Evolutionary conservation across 2,888 invertebrate genomes (phyloP), one percentile per base, ranked within the genome.

Genomic region (Coenonympha arcania): DNA sequence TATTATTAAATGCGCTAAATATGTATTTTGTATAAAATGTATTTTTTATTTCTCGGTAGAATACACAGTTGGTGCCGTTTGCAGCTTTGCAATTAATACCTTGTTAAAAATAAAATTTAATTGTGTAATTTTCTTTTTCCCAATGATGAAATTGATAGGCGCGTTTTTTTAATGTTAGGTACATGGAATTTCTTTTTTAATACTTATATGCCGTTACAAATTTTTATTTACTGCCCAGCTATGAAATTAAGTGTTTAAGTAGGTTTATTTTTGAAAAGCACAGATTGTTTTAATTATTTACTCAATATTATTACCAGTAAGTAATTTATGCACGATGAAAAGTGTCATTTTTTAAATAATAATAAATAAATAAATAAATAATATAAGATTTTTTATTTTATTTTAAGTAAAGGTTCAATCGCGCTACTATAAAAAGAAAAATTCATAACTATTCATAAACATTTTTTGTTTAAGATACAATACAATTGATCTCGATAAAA

Each of bases 31-130:
- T 22, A 24, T 22, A 8, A 8, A 39, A 18, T 4, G 9, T 6
- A 41, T 44, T 31, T 31, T 31, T 31, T 47, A 15, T n/a, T 6
- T 20, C 18, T n/a, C 18, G 4, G 31, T 42, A 31, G 8, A 42
- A 6, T 37, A 37, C 13, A 37, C 22, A 37, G 20, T 39, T 22
- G 39, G 20, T 3, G 18, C 5, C 9, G 4, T 15, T 22, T 31
- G 43, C 43, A 33, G 22, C 43, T 43, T 43, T 43, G 6, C 28
- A 11, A 24, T 39, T 13, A 30, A 41, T 41, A 19, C 8, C 28
- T 19, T 6, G 28, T 1, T 18, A 22, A 37, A 2, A 37, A 37
- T 22, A 37, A 28, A 41, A 28, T 26, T 28, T 41, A 28, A 19
- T 30, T 41, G 19, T 30, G 19, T n/a, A 8, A 11, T 37, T 9